These are phyloP conservation scores for Rhizoglyphus robini DNA, from an alignment of 1,140 invertebrate species.

Conservation along the genomic window DNA sequence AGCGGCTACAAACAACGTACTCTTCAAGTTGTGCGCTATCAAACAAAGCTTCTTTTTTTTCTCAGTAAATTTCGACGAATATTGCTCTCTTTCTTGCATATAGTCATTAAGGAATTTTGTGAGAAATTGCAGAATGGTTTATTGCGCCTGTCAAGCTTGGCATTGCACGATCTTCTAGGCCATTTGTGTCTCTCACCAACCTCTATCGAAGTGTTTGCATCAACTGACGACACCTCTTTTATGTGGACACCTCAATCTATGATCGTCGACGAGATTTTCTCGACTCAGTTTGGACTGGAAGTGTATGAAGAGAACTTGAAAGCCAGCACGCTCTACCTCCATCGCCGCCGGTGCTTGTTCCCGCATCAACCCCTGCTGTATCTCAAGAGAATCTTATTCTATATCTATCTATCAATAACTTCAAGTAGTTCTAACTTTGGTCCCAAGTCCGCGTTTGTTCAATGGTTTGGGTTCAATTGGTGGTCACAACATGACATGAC, in stretches of 20 bases:
- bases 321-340: neutral
- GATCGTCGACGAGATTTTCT: conserved; percentile 7
- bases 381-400: no score
- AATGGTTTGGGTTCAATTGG: neutral
- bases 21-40: conserved; percentile 5
- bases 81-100: conserved; percentile 75
- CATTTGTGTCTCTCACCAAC: conserved; percentile 68
- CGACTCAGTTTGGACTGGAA: conserved; percentile 5
- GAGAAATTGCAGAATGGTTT: conserved; percentile 85
- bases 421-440: neutral
- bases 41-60: conserved; percentile 26
- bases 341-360: neutral
- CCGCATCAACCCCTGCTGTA: neutral
- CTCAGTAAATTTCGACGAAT: conserved; percentile 72
- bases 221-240: conserved; percentile 87
- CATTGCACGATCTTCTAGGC: conserved; percentile 81
- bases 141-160: conserved; percentile 88
- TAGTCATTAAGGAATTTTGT: conserved; percentile 87
- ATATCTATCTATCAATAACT: neutral
- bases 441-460: neutral
- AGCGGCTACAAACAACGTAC: neutral
- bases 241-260: conserved; percentile 56
- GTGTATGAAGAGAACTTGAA: neutral
- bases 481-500: conserved; percentile 37
- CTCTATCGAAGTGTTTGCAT: conserved; percentile 47